phyloP scores from a whole-genome alignment of 1,140 invertebrate genomes.

The Drosophila guanche region DNA sequence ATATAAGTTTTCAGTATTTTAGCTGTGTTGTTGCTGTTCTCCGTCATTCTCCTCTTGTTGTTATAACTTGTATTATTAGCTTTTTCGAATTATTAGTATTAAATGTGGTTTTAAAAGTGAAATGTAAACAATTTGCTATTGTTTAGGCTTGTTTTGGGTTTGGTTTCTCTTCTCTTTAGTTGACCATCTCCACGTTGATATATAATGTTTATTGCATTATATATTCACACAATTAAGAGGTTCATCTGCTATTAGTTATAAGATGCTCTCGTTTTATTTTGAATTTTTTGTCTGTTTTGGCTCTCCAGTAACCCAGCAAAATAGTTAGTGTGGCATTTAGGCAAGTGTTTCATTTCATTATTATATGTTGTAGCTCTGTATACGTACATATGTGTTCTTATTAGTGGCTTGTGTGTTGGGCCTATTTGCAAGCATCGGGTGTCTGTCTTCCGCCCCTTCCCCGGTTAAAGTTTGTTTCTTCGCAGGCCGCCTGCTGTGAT shows the following conservation, averaged over 20 bases:
- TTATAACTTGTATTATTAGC: conserved; percentile 67
- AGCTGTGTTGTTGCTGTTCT: conserved; percentile 72
- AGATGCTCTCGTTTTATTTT: neutral
- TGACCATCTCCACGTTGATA: conserved; percentile 40
- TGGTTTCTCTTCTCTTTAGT: neutral
- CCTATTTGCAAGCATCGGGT: conserved; percentile 35
- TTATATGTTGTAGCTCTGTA: conserved; percentile 29
- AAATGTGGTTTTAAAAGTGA: conserved; percentile 73
- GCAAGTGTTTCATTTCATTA: conserved; percentile 20
- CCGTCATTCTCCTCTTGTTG: conserved; percentile 43
- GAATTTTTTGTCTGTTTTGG: neutral
- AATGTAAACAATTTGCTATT: conserved; percentile 68
- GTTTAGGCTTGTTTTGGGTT: conserved; percentile 25
- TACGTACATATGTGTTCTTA: neutral
- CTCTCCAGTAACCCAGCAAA: conserved; percentile 48
- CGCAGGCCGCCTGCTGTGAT: conserved; percentile 16
- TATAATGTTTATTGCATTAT: conserved; percentile 30
- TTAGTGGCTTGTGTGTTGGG: neutral
- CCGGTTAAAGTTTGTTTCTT: conserved; percentile 9
- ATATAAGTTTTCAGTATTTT: conserved; percentile 81
- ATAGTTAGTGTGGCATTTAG: conserved; percentile 36
- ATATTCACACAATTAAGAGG: conserved; percentile 27
- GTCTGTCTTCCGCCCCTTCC: neutral
- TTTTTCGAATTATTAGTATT: conserved; percentile 74
- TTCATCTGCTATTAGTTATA: conserved; percentile 33